Conservation (phyloP, 2,888 invertebrate genomes). For the Acronicta psi region DNA sequence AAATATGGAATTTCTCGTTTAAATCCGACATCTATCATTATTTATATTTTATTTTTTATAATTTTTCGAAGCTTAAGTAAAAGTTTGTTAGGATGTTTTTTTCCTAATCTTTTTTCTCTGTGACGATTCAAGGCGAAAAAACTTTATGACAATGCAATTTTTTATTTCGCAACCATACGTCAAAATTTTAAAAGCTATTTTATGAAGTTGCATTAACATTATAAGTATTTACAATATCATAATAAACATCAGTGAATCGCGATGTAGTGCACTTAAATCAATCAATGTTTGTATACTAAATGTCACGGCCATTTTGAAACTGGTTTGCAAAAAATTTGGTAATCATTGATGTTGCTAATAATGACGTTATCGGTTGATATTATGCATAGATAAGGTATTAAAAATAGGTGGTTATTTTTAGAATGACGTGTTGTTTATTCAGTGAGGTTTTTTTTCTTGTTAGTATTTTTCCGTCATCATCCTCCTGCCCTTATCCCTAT, state of each 20-base stretch:
- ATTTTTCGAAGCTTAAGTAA: too few relatives aligned
- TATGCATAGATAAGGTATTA: conserved; percentile 17
- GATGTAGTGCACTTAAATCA: conserved; percentile 49
- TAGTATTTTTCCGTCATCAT: not conserved
- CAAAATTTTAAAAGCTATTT: conserved; percentile 23
- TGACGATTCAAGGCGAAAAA: not conserved
- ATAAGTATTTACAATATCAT: conserved; percentile 30
- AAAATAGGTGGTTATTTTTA: not conserved
- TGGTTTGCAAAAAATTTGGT: conserved; percentile 37
- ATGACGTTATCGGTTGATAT: conserved; percentile 27
- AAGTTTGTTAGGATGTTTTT: too few relatives aligned
- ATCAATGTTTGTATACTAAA: conserved; percentile 56
- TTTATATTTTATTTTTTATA: too few relatives aligned
- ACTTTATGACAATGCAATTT: not conserved
- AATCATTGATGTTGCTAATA: conserved; percentile 34
- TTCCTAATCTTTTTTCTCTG: not conserved
- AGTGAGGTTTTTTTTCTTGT: not conserved
- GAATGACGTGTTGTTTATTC: not conserved
- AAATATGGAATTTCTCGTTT: too few relatives aligned
- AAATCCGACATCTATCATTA: too few relatives aligned
- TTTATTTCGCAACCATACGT: conserved; percentile 19
- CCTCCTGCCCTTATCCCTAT: too few relatives aligned
- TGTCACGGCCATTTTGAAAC: conserved; percentile 51
- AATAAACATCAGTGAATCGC: conserved; percentile 18
- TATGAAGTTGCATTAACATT: conserved; percentile 28